Evolutionary conservation across 2,888 invertebrate genomes (phyloP).

Genomic region (Hipparchia sbordonii): DNA sequence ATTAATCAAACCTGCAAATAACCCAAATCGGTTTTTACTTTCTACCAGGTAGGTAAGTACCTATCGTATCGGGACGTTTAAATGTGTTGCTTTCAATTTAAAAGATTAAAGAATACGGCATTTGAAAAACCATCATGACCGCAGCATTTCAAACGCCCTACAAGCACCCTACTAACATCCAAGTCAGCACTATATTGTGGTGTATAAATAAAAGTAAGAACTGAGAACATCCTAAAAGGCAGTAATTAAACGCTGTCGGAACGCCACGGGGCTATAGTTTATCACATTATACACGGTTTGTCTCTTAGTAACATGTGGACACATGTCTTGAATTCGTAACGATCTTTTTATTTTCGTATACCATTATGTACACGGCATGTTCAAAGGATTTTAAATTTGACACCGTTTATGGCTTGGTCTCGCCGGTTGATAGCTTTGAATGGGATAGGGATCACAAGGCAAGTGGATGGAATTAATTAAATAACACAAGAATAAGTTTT

Average conservation of each 20-base stretch:
- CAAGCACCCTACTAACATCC: slow-evolving; percentile 34
- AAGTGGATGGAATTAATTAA: slow-evolving; percentile 53
- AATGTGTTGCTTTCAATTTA: no score
- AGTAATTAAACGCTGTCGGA: slow-evolving; percentile 52
- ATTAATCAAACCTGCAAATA: no score
- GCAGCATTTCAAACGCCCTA: slow-evolving; percentile 33
- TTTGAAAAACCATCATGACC: slow-evolving; percentile 37
- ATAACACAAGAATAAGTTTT: slow-evolving; percentile 42
- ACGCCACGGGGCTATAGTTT: slow-evolving; percentile 54
- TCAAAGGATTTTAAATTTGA: slow-evolving; percentile 79
- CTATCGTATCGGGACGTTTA: no score
- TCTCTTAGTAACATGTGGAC: slow-evolving; percentile 71
- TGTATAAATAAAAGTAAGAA: slow-evolving; percentile 36
- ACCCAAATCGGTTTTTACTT: no score
- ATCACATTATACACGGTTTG: slow-evolving; percentile 75
- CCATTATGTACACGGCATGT: slow-evolving; percentile 71
- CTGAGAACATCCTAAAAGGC: slow-evolving; percentile 35
- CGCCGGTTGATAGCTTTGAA: slow-evolving; percentile 59
- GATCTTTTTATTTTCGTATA: slow-evolving; percentile 71
- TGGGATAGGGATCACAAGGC: slow-evolving; percentile 45
- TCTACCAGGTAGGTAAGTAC: no score
- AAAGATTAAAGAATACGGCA: background rate
- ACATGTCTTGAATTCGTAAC: slow-evolving; percentile 73
- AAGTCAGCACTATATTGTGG: slow-evolving; percentile 35
- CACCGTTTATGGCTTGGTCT: slow-evolving; percentile 73